Evolutionary conservation across 2,113 vertebrate species (phyloP), one percentile per base, ranked within the genome.

Genomic region (Chionis minor): DNA sequence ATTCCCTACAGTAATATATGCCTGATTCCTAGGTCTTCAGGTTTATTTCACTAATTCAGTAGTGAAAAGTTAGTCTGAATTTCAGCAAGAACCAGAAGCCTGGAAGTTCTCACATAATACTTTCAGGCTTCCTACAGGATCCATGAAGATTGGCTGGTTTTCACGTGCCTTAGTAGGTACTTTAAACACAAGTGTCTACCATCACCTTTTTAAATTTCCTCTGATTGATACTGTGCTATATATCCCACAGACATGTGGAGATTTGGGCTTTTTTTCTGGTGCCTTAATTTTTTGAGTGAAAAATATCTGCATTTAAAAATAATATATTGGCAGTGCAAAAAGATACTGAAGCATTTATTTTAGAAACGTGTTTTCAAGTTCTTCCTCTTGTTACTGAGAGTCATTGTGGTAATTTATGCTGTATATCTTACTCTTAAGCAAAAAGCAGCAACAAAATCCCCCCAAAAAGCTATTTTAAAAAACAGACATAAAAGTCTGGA

Each of bases 351-450:
- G 27, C 10, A 21, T 94, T 91, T 94, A 55, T 89, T 92, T 91
- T 86, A 84, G 92, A 86, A 97, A 35, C 81, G 81, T n/a, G 6
- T 93, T 94, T 96, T 94, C 77, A 58, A 22, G 71, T 65, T 78
- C 54, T 78, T 58, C 14, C 23, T 86, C 59, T 77, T 86, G 38
- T 85, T 61, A 61, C 56, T 70, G 82, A 88, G 88, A 81, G 66
- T 38, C n/a, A 44, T 54, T 49, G 24, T 67, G 33, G 24, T 40
- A 58, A 65, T 97, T 89, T n/a, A 30, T 71, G 72, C 54, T 83
- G 23, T 77, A 10, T 82, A n/a, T 77, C 44, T 83, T 71, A 45
- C 14, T 96, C 90, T 59, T 40, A 88, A 85, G 78, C 32, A 61
- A 88, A 75, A 67, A 66, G 42, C 28, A 69, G 5, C 44, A 92